Evolutionary conservation across 2,113 vertebrate species (phyloP).

Genomic region (Odontophorus gujanensis): DNA sequence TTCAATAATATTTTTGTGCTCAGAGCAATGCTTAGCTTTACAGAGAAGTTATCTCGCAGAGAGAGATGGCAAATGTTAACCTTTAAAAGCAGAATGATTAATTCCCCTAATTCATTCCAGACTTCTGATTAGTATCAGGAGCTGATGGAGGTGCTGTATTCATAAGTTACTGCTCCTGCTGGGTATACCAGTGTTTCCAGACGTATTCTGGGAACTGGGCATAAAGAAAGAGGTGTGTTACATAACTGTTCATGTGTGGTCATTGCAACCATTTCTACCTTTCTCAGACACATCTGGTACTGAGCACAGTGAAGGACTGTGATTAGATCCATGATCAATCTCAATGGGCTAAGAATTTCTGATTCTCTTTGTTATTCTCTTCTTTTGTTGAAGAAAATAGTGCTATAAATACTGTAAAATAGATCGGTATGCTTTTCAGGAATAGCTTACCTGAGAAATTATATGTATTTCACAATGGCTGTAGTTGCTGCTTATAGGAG

Average conservation of each 20-base stretch:
- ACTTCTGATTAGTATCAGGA: background rate
- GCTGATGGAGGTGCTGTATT: background rate
- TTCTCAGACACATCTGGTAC: background rate
- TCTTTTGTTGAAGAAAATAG: background rate
- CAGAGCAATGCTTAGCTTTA: slow-evolving; percentile 16
- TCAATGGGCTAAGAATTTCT: background rate
- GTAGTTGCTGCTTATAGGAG: background rate
- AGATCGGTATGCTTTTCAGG: background rate
- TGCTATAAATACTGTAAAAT: background rate
- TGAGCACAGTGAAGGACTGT: background rate
- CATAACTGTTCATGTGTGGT: background rate
- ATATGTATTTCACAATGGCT: background rate
- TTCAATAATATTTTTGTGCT: slow-evolving; percentile 33
- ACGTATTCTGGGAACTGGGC: background rate
- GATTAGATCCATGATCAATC: background rate
- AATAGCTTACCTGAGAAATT: background rate
- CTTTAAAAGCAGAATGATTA: slow-evolving; percentile 56
- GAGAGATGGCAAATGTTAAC: slow-evolving; percentile 29
- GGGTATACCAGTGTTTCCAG: background rate
- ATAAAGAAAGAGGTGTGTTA: background rate
- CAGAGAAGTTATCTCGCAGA: background rate
- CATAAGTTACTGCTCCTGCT: background rate
- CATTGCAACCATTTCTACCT: background rate
- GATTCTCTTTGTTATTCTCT: background rate
- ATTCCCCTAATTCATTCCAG: background rate